Evolutionary conservation across 2,888 invertebrate species (phyloP).

Genomic region (Anodontia alba): DNA sequence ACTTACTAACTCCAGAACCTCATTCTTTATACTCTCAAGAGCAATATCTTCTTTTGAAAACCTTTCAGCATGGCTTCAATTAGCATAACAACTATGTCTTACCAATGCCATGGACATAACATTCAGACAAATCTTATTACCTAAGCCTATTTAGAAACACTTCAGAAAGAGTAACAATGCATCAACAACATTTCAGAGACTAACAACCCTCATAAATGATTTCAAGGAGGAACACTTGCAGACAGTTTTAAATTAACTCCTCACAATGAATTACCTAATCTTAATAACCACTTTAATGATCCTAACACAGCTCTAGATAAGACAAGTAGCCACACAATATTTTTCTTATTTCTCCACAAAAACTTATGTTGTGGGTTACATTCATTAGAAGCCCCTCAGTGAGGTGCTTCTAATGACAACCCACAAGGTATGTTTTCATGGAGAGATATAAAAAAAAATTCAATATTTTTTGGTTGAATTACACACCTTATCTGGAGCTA

Average conservation of each 20-base stretch:
- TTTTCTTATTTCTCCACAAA: no score
- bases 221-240: background rate
- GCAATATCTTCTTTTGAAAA: no score
- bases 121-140: slow-evolving; percentile 4
- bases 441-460: background rate
- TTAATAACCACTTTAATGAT: background rate
- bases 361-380: no score
- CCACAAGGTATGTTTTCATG: no score
- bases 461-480: background rate
- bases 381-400: no score
- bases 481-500: background rate
- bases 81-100: background rate
- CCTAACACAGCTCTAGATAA: no score
- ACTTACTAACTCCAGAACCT: no score
- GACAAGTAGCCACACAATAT: no score
- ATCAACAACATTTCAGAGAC: background rate
- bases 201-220: background rate
- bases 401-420: no score
- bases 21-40: no score
- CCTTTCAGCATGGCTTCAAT: background rate
- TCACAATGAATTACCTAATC: background rate
- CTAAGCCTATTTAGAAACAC: background rate
- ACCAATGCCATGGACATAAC: background rate
- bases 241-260: background rate
- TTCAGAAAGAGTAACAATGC: background rate